phyloP scores from a whole-genome alignment of 64 coral and sea anemone species.

The Montipora sp. region DNA sequence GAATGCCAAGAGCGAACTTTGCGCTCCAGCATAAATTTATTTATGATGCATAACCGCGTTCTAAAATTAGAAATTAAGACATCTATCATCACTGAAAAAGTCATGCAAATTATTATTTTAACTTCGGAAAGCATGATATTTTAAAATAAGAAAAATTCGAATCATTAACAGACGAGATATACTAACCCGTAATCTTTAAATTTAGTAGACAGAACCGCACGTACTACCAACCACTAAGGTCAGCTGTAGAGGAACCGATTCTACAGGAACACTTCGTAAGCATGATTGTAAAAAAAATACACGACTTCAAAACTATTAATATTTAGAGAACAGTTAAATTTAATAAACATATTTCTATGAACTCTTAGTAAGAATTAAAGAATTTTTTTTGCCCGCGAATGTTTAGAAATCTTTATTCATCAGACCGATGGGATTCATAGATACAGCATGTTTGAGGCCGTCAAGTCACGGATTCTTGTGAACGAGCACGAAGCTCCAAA shows the following conservation, averaged over 20 bases:
- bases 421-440: background rate
- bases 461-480: conserved; percentile 2
- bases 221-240: too few relatives aligned
- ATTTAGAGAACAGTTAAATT: too few relatives aligned
- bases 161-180: background rate
- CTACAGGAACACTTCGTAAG: background rate
- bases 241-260: too few relatives aligned
- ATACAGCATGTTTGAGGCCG: background rate
- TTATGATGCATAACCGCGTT: background rate
- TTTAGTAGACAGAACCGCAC: background rate
- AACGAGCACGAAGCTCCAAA: background rate
- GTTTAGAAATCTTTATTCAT: background rate
- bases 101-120: background rate
- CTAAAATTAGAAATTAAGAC: background rate
- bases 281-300: background rate
- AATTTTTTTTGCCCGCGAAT: too few relatives aligned
- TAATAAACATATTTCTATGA: too few relatives aligned
- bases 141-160: background rate
- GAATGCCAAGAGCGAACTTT: background rate
- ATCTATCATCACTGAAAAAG: background rate
- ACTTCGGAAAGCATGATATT: background rate
- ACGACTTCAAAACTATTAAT: background rate
- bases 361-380: too few relatives aligned
- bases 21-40: background rate
- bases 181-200: conserved; percentile 12